Base-by-base conservation (phyloP, 2,888 invertebrate genomes). In the Sipha maydis region DNA sequence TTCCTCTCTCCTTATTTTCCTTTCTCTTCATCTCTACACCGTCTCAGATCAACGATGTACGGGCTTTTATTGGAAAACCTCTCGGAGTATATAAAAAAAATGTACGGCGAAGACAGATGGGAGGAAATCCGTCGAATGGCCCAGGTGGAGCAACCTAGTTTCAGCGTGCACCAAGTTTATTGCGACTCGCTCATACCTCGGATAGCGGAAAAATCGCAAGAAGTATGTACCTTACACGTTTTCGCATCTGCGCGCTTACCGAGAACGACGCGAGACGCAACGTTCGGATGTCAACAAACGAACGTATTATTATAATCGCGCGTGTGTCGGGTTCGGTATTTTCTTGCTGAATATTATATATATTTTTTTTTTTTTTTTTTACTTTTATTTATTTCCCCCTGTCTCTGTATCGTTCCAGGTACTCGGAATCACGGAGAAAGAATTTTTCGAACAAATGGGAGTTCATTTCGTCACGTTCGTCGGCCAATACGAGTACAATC, bases 41-140 rank as follows among this genome's bases (percentile, higher is more conserved):
- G 14, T 67, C 71, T 28, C 48, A 77, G 82, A 89, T 89, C 38
- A 83, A 90, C 89, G 83, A 99, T 99, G 99, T 99, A 99, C 93
- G 99, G 99, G 67, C 93, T 99, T 90, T 94, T 99, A 75, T 93
- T 99, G 91, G 98, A 99, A 92, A 97, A 98, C 92, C 94, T 99
- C 93, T 96, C 97, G 90, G 97, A 97, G 92, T 98, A 95, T 93
- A 96, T 99, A 91, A 96, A 96, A 90, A 95, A 96, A 91, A 96
- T 95, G n/a, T 99, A 98, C 92, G 99, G 99, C 0, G 98, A 98
- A 91, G 97, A 97, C 89, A 95, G 95, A 91, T 99, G 98, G 98
- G 97, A 97, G 91, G 96, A 97, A 91, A 97, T 98, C 90, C 93
- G 98, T 89, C 93, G 96, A 89, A 95, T 95, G 91, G 97, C 97